A percentile compares a stretch with the other conserved stretches of the same genome.
These are phyloP conservation scores for Trichogramma pretiosum DNA, from an alignment of 1,140 invertebrate genomes.

Conservation along the genomic window DNA sequence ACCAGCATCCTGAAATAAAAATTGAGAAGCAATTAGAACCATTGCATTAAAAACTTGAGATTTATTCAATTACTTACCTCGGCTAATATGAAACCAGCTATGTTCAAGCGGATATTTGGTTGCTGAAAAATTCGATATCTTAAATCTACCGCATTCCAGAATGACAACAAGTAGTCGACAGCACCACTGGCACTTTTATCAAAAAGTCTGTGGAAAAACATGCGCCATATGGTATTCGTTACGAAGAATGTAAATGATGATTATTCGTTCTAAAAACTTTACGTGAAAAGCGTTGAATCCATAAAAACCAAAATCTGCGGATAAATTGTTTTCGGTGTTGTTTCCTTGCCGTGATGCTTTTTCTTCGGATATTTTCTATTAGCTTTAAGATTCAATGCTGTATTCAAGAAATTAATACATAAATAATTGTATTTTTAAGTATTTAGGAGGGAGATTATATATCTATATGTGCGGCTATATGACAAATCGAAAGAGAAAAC, in stretches of 20 bases:
- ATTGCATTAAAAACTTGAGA: not conserved
- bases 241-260: too few relatives aligned
- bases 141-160: conserved; percentile 20
- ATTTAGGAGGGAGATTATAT: too few relatives aligned
- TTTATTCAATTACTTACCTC: conserved; percentile 10
- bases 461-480: too few relatives aligned
- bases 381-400: too few relatives aligned
- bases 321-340: conserved; percentile 1
- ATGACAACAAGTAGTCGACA: conserved; percentile 12
- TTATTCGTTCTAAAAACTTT: too few relatives aligned
- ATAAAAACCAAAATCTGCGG: not conserved
- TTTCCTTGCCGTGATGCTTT: too few relatives aligned
- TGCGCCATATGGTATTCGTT: too few relatives aligned
- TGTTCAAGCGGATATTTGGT: conserved; percentile 16
- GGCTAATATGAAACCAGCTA: conserved; percentile 18
- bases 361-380: too few relatives aligned
- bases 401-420: too few relatives aligned
- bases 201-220: conserved; percentile 7
- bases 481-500: too few relatives aligned
- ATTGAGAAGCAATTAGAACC: too few relatives aligned
- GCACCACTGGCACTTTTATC: not conserved
- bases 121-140: conserved; percentile 11
- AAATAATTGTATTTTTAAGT: too few relatives aligned
- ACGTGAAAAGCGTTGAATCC: not conserved
- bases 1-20: not conserved